These are phyloP conservation scores for Aepyceros melampus DNA, from an alignment of 2,113 vertebrate genomes.

Conservation along the genomic window DNA sequence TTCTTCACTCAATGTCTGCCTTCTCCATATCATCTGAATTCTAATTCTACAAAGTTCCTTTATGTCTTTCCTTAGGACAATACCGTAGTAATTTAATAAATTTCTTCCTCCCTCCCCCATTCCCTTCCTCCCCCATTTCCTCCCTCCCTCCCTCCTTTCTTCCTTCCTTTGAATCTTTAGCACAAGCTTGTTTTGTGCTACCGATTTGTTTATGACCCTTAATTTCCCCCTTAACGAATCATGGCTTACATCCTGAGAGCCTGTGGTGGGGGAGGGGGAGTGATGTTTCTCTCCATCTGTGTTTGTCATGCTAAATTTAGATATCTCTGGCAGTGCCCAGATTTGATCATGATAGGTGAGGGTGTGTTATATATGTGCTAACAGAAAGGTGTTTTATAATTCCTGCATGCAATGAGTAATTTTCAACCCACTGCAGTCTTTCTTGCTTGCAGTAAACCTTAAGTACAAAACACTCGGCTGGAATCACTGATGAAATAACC, in stretches of 20 bases:
- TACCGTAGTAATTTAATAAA: background rate
- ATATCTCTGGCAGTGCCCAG: conserved; percentile 16
- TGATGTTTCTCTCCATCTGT: conserved; percentile 43
- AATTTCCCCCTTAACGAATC: conserved; percentile 10
- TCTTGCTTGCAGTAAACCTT: conserved; percentile 6
- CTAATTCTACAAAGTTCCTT: background rate
- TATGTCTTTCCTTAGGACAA: background rate
- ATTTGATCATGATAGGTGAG: conserved; percentile 27
- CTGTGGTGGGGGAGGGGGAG: background rate
- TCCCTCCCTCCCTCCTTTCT: no score
- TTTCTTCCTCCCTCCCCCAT: accelerated
- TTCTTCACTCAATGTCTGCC: background rate
- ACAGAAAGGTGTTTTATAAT: conserved; percentile 39
- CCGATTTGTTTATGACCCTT: background rate
- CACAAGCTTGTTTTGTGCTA: background rate
- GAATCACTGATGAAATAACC: conserved; percentile 37
- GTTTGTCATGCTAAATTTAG: conserved; percentile 61
- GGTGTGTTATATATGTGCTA: background rate
- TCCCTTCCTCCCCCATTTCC: no score
- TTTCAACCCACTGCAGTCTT: conserved; percentile 19
- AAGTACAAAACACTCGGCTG: background rate
- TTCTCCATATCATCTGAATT: background rate
- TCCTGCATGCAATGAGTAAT: conserved; percentile 16
- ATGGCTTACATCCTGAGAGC: conserved; percentile 28
- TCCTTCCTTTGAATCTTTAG: background rate